Evolutionary conservation across 1,140 invertebrate genomes (phyloP).

Genomic region (Hycleus cichorii): DNA sequence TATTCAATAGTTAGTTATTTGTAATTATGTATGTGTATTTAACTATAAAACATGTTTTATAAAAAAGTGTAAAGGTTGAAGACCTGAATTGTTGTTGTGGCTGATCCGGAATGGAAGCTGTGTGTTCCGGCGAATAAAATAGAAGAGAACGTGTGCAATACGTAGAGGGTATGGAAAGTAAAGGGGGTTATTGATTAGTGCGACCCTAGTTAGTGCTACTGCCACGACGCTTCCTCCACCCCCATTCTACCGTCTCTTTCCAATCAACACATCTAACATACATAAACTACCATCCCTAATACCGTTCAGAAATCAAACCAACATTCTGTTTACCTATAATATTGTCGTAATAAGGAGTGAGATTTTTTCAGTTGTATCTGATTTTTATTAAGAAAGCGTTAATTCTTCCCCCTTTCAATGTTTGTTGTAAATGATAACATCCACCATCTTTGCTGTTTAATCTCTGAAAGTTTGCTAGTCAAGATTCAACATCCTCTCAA

Average conservation of each 20-base stretch:
- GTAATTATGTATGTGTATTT: too few relatives aligned
- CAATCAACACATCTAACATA: not conserved
- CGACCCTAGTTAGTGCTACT: constrained; percentile 34
- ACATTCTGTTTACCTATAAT: constrained; percentile 10
- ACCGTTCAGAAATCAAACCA: not conserved
- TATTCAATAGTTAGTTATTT: too few relatives aligned
- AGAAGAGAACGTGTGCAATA: constrained; percentile 6
- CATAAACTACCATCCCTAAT: not conserved
- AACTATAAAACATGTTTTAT: too few relatives aligned
- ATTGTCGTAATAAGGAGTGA: not conserved
- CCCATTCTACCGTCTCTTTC: constrained; percentile 13
- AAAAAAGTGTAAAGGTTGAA: constrained; percentile 28
- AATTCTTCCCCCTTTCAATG: not conserved
- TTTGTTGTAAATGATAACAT: not conserved
- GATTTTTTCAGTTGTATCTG: too few relatives aligned
- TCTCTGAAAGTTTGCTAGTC: too few relatives aligned
- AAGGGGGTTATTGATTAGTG: constrained; percentile 37
- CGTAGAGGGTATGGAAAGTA: too few relatives aligned
- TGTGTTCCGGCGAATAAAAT: constrained; percentile 16
- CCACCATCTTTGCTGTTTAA: not conserved
- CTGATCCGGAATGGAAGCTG: constrained; percentile 28
- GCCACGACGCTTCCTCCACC: constrained; percentile 9
- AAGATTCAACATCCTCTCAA: too few relatives aligned
- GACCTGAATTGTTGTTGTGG: constrained; percentile 33
- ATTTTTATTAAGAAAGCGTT: too few relatives aligned